phyloP scores from a whole-genome alignment of 1,140 invertebrate species.

The Nasonia vitripennis region DNA sequence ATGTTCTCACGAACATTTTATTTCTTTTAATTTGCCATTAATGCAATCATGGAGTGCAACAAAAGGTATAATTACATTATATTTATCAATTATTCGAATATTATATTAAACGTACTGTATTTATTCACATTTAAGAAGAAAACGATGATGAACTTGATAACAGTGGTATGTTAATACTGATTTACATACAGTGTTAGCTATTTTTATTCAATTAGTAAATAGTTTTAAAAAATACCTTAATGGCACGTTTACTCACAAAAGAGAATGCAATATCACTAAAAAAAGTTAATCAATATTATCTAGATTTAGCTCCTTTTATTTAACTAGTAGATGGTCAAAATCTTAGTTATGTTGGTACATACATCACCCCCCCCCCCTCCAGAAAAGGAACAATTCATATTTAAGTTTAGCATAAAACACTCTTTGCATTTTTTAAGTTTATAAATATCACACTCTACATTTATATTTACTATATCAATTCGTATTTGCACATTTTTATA shows the following conservation, averaged over 20 bases:
- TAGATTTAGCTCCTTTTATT: too few relatives aligned
- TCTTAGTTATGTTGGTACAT: too few relatives aligned
- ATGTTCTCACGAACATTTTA: slow-evolving; percentile 95
- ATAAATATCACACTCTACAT: too few relatives aligned
- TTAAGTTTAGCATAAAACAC: not conserved
- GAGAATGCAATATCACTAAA: too few relatives aligned
- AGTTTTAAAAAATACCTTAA: not conserved
- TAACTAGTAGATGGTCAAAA: too few relatives aligned
- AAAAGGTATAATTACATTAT: slow-evolving; percentile 61
- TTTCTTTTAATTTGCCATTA: slow-evolving; percentile 90
- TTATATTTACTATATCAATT: not conserved
- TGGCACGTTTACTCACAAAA: not conserved
- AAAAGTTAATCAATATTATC: too few relatives aligned
- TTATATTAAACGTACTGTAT: slow-evolving; percentile 43
- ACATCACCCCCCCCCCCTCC: too few relatives aligned
- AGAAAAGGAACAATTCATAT: not conserved
- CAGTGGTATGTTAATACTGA: slow-evolving; percentile 68
- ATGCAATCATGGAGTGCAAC: slow-evolving; percentile 76
- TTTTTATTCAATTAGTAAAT: slow-evolving; percentile 53
- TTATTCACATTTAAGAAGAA: slow-evolving; percentile 61
- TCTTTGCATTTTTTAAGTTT: too few relatives aligned
- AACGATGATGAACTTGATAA: slow-evolving; percentile 66
- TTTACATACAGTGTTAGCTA: slow-evolving; percentile 53
- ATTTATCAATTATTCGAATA: slow-evolving; percentile 47
- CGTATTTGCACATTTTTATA: slow-evolving; percentile 51